phyloP scores from a whole-genome alignment of 2,888 invertebrate genomes.

The Meliscaeva auricollis region DNA sequence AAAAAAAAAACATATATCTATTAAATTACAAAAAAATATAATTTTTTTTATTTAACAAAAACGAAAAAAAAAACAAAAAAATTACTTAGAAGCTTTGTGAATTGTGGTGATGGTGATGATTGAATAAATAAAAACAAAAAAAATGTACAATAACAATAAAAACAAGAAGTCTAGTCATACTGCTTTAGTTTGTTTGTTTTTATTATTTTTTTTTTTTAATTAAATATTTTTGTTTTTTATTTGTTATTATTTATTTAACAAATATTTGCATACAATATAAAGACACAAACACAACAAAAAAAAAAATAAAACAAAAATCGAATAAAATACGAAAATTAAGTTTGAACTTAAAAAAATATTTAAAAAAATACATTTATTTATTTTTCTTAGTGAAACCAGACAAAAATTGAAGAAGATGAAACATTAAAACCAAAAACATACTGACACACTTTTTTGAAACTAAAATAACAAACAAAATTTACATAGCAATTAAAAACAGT shows the following conservation, averaged over 20 bases:
- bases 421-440: conserved; percentile 15
- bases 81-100: conserved; percentile 57
- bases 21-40: conserved; percentile 20
- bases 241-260: conserved; percentile 41
- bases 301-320: conserved; percentile 31
- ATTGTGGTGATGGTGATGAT: conserved; percentile 63
- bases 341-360: background rate
- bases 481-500: conserved; percentile 7
- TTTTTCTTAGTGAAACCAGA: conserved; percentile 70
- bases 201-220: background rate
- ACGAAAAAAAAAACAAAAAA: conserved; percentile 10
- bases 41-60: conserved; percentile 14
- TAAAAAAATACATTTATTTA: conserved; percentile 31
- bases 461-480: conserved; percentile 17
- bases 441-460: conserved; percentile 22
- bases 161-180: conserved; percentile 68
- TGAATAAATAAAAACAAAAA: conserved; percentile 26
- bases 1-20: conserved; percentile 3
- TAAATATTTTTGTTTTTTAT: conserved; percentile 25
- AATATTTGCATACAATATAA: conserved; percentile 38
- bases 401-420: conserved; percentile 43
- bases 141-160: conserved; percentile 66
- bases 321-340: conserved; percentile 42
- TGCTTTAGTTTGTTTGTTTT: conserved; percentile 63
- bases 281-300: conserved; percentile 42